Conservation (phyloP, 2,797 vertebrate genomes). For the Aselliscus stoliczkanus region DNA sequence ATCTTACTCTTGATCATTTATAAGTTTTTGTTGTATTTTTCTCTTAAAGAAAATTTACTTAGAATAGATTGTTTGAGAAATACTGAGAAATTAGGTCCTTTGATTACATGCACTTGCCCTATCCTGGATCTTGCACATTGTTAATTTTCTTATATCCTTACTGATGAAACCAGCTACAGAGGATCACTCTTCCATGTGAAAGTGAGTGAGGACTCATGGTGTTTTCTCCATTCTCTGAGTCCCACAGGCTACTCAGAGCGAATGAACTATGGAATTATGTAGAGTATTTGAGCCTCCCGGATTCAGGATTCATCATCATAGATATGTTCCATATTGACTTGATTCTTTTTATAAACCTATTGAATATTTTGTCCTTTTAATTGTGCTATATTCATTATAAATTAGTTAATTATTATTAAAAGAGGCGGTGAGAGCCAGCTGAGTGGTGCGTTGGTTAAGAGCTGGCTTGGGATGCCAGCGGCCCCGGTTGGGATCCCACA, state of each 20-base stretch:
- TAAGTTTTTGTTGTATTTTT: conserved; percentile 19
- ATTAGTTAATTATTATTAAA: neutral
- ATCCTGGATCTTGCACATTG: conserved; percentile 52
- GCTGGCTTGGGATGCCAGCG: too few relatives aligned
- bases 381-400: neutral
- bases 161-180: neutral
- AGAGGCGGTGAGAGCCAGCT: neutral
- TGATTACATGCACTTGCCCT: neutral
- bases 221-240: conserved; percentile 23
- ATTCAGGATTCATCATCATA: neutral
- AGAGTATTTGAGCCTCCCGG: conserved; percentile 4
- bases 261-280: neutral
- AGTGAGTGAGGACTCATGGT: conserved; percentile 37
- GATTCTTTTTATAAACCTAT: conserved; percentile 33
- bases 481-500: too few relatives aligned
- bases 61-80: neutral
- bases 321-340: neutral
- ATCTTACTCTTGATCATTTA: neutral
- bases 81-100: neutral
- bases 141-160: conserved; percentile 46
- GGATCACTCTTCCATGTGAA: neutral
- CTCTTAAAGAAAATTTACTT: conserved; percentile 8
- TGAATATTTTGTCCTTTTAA: neutral
- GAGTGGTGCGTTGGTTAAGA: too few relatives aligned
- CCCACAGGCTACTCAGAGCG: neutral